Conservation (phyloP, 2,797 vertebrate species). For the Cyclopterus lumpus region DNA sequence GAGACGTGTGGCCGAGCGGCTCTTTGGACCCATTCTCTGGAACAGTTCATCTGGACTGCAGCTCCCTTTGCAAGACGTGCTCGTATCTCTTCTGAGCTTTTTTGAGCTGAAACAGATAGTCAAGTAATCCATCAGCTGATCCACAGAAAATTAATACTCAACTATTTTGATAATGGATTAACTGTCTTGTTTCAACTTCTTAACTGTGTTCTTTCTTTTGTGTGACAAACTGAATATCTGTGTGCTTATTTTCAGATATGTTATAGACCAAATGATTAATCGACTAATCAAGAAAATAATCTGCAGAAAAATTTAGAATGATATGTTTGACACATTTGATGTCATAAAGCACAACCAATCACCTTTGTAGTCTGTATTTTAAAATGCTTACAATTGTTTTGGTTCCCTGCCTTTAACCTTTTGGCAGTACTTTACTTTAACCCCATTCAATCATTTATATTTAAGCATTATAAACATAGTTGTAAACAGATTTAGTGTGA, state of each 20-base stretch:
- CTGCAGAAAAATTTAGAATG: neutral
- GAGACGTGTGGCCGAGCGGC: conserved; percentile 20
- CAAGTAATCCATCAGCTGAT: neutral
- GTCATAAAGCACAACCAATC: neutral
- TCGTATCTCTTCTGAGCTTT: neutral
- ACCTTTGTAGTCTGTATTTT: neutral
- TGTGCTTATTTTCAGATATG: neutral
- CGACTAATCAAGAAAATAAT: neutral
- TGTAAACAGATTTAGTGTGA: neutral
- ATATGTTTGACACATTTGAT: neutral
- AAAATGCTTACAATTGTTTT: neutral
- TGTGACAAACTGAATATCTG: neutral
- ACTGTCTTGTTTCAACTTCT: neutral
- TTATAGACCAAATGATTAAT: neutral
- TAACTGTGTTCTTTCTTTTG: neutral
- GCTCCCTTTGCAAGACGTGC: neutral
- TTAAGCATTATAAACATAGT: neutral
- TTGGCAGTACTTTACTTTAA: neutral
- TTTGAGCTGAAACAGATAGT: neutral
- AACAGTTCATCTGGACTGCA: conserved; percentile 33
- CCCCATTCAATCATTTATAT: neutral
- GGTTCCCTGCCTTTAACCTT: neutral
- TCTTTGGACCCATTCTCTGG: conserved; percentile 25
- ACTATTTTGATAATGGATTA: too few relatives aligned
- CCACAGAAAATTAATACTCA: neutral